Percentiles rank a stretch among this genome's conserved stretches.
Evolutionary conservation across 2,797 vertebrate species (phyloP).

Genomic region (Graptemys geographica): DNA sequence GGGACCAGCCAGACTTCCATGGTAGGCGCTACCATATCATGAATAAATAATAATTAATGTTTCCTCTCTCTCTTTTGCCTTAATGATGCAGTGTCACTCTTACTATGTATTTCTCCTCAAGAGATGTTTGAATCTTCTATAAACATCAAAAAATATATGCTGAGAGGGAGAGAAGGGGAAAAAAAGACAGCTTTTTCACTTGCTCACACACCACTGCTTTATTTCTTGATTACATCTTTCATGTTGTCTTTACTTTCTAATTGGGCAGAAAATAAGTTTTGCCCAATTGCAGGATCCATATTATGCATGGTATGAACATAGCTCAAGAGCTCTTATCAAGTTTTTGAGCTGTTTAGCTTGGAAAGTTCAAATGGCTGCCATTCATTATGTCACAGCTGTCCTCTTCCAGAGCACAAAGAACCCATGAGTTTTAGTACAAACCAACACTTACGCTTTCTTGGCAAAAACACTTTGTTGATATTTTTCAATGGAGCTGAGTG

Average conservation of each 20-base stretch:
- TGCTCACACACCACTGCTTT: constrained; percentile 6
- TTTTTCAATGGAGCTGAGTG: constrained; percentile 36
- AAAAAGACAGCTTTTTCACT: constrained; percentile 9
- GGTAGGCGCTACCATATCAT: not conserved
- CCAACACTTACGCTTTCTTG: not conserved
- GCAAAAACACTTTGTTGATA: constrained; percentile 60
- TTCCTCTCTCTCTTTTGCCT: not conserved
- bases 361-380: constrained; percentile 42
- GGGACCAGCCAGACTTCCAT: no score
- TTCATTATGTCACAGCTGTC: constrained; percentile 32
- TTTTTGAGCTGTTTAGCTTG: constrained; percentile 58
- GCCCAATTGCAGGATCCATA: constrained; percentile 24
- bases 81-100: not conserved
- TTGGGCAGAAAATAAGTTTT: constrained; percentile 42
- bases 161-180: not conserved
- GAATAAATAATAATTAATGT: not conserved
- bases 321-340: constrained; percentile 41
- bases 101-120: not conserved
- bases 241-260: constrained; percentile 14
- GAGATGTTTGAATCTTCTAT: not conserved
- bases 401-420: constrained; percentile 41
- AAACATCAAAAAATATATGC: not conserved
- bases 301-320: not conserved
- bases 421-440: constrained; percentile 4
- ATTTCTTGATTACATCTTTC: constrained; percentile 13